These are phyloP conservation scores for Rhea americana DNA, from an alignment of 2,113 vertebrate species.

Conservation along the genomic window DNA sequence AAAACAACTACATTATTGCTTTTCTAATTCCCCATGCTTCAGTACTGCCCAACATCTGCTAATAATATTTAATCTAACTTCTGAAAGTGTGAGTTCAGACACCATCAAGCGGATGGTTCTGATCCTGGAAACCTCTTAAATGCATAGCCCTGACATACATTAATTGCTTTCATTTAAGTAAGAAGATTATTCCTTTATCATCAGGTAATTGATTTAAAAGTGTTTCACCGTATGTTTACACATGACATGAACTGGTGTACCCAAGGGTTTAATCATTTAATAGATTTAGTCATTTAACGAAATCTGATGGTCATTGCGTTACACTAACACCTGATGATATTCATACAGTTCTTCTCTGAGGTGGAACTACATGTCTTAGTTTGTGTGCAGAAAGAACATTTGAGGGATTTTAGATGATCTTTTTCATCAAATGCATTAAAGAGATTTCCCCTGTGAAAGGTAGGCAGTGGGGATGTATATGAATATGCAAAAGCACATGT, in stretches of 20 bases:
- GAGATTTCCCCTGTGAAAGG: neutral
- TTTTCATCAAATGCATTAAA: neutral
- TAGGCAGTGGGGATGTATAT: neutral
- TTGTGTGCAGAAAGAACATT: neutral
- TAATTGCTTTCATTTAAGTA: constrained; percentile 71
- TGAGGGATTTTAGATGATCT: neutral
- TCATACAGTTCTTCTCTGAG: neutral
- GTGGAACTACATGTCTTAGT: neutral
- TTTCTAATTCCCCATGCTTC: neutral
- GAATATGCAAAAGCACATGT: neutral
- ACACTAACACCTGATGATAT: constrained; percentile 8
- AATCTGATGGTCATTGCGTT: constrained; percentile 36
- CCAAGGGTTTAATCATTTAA: constrained; percentile 58
- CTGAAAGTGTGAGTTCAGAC: constrained; percentile 69
- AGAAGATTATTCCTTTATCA: constrained; percentile 72
- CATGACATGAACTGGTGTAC: constrained; percentile 34
- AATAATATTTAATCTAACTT: constrained; percentile 18
- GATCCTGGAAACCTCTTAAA: constrained; percentile 71
- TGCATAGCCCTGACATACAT: constrained; percentile 52
- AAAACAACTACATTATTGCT: neutral
- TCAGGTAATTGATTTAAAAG: constrained; percentile 73
- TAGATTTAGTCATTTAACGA: constrained; percentile 59
- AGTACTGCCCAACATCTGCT: neutral
- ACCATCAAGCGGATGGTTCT: constrained; percentile 34
- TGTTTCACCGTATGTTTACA: constrained; percentile 66